Base-by-base conservation (phyloP, 35 echinoderm and acorn worm genomes). In the Apostichopus japonicus region DNA sequence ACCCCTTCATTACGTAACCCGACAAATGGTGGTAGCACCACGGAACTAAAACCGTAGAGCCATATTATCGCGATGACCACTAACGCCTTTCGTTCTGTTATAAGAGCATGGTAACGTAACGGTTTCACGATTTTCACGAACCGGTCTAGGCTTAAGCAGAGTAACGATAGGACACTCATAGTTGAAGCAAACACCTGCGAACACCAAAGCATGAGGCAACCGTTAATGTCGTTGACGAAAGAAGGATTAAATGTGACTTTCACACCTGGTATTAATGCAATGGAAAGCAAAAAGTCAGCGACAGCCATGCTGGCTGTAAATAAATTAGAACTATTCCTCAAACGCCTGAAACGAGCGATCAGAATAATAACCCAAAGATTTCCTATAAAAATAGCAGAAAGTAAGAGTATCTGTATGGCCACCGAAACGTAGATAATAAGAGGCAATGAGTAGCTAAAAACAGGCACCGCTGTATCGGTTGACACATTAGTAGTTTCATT, bases 301-400 rank as follows among this genome's bases (percentile, higher is more conserved):
- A 78, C 24, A 8, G 94, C 94, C 55, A 95, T 65, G 54, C 94
- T 95, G 54, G 77, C 90, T 19, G 90, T 91, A 79, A 92, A 95
- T 51, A 83, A 95, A 73, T 95, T 95, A 2, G 94, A 65, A 56
- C 59, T 86, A 24, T 80, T 95, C 16, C 90, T 58, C 16, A 95
- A 56, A 52, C 78, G 70, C 14, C 81, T 54, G 53, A 92, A 84
- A 13, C 79, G 56, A 4, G 80, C 80, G 19, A 95, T 72, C 19
- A 87, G 78, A 24, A 92, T 24, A 16, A 91, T 23, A 15, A 95
- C 94, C 78, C 92, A 62, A 10, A 65, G 6, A 53, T 95, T 95
- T 4, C 94, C 94, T 4, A 78, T 19, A 16, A 95, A 93, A 24
- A 93, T 93, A 56, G 80, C 55, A 5, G 73, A 25, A 14, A 93